Evolutionary conservation across 2,888 invertebrate genomes (phyloP), one percentile per base, ranked within the genome.

Genomic region (Dryobotodes eremita): DNA sequence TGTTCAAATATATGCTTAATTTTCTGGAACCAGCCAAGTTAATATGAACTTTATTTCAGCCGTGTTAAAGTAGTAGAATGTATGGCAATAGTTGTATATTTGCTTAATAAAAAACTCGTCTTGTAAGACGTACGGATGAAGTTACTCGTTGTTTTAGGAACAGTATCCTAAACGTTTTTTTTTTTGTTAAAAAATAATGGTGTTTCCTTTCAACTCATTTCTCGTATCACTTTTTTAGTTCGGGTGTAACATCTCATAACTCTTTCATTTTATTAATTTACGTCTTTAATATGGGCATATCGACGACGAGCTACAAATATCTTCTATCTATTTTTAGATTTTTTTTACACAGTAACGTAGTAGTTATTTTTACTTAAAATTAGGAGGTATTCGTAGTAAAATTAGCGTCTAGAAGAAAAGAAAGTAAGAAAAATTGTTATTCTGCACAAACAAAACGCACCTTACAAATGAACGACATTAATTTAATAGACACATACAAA

Each of bases 1-100:
- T 86, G 86, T 90, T 91, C 86, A 77, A 92, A 91, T 90, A 93
- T 93, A 92, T n/a, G 90, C 91, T 94, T 92, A 91, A 93, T 94
- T 93, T 92, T 79, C 50, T 83, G 75, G 64, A 46, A 2, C 48
- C 20, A 3, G 17, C 4, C 26, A 78, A 81, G 61, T 17, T 4
- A 92, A 89, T 89, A 73, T 84, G 6, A 88, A 82, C 88, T 79
- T 75, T 91, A 88, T 31, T 0, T 0, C 6, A 0, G 20, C 2
- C 0, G 0, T 0, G 1, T 6, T 88, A 87, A 89, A 53, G 42
- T 69, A 13, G 17, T 31, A 57, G 8, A 42, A 42, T 13, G 3
- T 57, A 23, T 15, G 17, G 0, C 8, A 7, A 2, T n/a, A 0
- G 13, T 10, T 26, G n/a, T 3, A 48, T 59, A 66, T 75, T 77